Base-by-base conservation (phyloP, 1,140 invertebrate genomes). In the Phthorimaea operculella region DNA sequence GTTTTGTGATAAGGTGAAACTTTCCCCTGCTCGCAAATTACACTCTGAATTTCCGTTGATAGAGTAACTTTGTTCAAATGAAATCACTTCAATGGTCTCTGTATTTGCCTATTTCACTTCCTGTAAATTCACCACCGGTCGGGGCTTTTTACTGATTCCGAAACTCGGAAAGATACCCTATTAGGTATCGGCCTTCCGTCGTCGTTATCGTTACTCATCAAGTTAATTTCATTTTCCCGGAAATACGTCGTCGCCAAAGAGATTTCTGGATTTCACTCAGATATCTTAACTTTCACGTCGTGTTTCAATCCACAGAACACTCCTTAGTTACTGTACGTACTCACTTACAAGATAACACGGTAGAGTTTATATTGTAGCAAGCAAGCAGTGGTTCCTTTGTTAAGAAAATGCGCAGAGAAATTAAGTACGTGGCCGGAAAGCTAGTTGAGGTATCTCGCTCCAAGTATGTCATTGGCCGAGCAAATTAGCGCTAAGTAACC, bases 21-120 rank as follows among this genome's bases (percentile, higher is more conserved):
- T 83, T 80, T 77, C 72, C 68, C 79, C 71, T 70, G 69, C 75
- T 80, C 72, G 66, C 76, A 84, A 84, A 84, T 84, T 84, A 84
- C 76, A 72, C 73, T 70, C 75, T 76, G 75, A 84, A 82, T 82
- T 81, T 74, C 21, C 68, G 70, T 76, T 84, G 81, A 84, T 82
- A 82, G 79, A 81, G 73, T 74, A 79, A 80, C 70, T 82, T 82
- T 78, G 68, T 74, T 72, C 62, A 74, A 79, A 84, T 81, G 72
- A 82, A 82, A 82, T 84, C 71, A 80, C 74, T 80, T 74, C 68
- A 74, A 80, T 68, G 70, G 67, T 76, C 66, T 74, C 68, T 68
- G 64, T 73, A 73, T 76, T 78, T 61, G 53, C 55, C 70, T 74
- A 72, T 79, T 75, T 71, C 74, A 72, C 69, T 79, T 79, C 71